A percentile compares a stretch with the other conserved stretches of the same genome.
phyloP scores from a whole-genome alignment of 2,113 vertebrate species.

The Cyprinodon brontotheroides region DNA sequence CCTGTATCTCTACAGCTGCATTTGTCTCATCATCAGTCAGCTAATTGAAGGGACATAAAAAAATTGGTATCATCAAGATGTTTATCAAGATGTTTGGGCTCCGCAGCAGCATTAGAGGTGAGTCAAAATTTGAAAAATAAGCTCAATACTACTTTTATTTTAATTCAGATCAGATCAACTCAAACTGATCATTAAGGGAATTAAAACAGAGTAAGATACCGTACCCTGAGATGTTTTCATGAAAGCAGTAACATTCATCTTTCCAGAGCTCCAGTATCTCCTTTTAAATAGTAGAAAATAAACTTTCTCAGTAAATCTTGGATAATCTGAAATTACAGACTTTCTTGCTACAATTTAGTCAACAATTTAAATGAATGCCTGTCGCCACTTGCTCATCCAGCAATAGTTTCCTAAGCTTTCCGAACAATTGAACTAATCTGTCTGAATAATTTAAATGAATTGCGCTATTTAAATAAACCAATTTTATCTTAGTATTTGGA shows the following conservation, averaged over 20 bases:
- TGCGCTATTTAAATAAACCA: background rate
- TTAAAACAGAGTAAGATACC: no score
- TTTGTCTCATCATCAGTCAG: background rate
- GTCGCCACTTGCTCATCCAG: no score
- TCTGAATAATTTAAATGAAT: background rate
- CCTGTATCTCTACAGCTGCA: background rate
- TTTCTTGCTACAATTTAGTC: no score
- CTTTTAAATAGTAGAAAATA: no score
- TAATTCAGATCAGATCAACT: background rate
- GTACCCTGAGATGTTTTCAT: no score
- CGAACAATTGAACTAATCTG: background rate
- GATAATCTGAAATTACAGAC: no score
- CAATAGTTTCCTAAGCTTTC: no score
- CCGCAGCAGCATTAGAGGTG: conserved; percentile 28
- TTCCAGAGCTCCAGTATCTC: no score
- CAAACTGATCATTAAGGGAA: background rate
- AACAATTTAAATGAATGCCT: no score
- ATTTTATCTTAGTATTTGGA: background rate
- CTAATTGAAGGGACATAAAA: background rate
- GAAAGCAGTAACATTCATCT: no score
- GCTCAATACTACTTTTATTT: background rate
- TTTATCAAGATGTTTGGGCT: background rate
- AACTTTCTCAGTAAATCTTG: no score
- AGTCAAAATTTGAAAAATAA: background rate
- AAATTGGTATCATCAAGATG: background rate